Conservation (phyloP, 2,797 vertebrate genomes). For the Heterohyrax brucei region DNA sequence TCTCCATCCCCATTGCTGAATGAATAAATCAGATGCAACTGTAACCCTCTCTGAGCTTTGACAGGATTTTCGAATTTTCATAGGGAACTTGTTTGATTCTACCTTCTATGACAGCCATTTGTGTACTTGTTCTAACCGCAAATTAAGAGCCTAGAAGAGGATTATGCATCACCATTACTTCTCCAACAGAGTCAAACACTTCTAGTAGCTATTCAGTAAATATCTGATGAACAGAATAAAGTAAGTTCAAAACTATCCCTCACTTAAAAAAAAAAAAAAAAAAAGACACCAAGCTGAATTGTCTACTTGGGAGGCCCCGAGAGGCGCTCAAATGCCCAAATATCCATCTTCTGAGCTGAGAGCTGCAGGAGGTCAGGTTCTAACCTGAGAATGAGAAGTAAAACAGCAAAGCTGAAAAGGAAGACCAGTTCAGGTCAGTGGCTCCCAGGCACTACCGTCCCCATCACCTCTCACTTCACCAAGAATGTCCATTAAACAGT, state of each 20-base stretch:
- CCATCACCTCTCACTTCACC: background rate
- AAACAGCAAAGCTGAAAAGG: background rate
- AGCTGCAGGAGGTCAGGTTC: constrained; percentile 70
- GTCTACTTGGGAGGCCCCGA: constrained; percentile 40
- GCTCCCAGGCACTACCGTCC: background rate
- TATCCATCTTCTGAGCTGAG: constrained; percentile 43
- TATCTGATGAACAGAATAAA: constrained; percentile 77
- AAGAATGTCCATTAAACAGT: background rate
- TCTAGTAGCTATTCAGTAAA: constrained; percentile 62
- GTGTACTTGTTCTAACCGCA: constrained; percentile 48
- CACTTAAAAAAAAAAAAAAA: background rate
- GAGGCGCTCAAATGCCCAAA: constrained; percentile 56
- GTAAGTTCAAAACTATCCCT: constrained; percentile 70
- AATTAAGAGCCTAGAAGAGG: constrained; percentile 52
- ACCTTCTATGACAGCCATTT: constrained; percentile 56
- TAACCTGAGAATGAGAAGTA: background rate
- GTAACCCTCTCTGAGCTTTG: background rate
- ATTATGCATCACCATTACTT: background rate
- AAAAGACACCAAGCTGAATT: background rate
- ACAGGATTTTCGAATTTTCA: background rate
- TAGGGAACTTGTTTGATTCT: constrained; percentile 13
- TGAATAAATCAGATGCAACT: background rate
- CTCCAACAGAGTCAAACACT: constrained; percentile 66
- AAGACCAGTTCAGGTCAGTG: constrained; percentile 44
- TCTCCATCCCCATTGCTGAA: background rate